phyloP scores from a whole-genome alignment of 2,888 invertebrate species.

The Hyposoter dolosus region DNA sequence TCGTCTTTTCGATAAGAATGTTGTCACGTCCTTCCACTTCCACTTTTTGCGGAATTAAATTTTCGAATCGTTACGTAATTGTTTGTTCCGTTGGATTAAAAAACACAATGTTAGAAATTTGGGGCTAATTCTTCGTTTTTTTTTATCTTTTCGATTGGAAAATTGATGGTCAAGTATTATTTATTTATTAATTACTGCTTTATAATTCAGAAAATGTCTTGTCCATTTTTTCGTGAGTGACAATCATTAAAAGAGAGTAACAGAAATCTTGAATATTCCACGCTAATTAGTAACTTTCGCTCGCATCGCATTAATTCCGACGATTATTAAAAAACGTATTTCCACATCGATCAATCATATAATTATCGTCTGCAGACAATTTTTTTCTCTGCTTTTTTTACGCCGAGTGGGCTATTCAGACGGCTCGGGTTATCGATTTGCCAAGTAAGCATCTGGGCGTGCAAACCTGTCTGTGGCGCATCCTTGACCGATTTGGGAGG shows the following conservation, averaged over 20 bases:
- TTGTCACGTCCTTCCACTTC: background rate
- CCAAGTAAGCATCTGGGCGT: conserved; percentile 48
- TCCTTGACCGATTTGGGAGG: conserved; percentile 67
- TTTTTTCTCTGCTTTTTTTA: conserved; percentile 4
- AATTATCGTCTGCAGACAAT: background rate
- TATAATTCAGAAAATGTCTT: background rate
- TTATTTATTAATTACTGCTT: background rate
- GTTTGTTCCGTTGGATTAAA: background rate
- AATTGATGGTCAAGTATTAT: background rate
- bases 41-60: background rate
- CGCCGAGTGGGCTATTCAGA: conserved; percentile 20
- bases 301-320: background rate
- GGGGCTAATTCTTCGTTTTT: background rate
- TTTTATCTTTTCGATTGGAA: background rate
- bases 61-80: background rate
- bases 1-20: background rate
- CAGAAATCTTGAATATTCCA: background rate
- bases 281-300: background rate
- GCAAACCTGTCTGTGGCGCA: conserved; percentile 50
- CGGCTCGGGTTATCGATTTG: conserved; percentile 61
- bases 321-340: background rate
- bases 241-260: background rate
- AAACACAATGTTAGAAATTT: background rate
- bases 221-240: background rate
- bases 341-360: background rate